phyloP scores from a whole-genome alignment of 1,140 invertebrate species.

The Dinothrombium tinctorium region DNA sequence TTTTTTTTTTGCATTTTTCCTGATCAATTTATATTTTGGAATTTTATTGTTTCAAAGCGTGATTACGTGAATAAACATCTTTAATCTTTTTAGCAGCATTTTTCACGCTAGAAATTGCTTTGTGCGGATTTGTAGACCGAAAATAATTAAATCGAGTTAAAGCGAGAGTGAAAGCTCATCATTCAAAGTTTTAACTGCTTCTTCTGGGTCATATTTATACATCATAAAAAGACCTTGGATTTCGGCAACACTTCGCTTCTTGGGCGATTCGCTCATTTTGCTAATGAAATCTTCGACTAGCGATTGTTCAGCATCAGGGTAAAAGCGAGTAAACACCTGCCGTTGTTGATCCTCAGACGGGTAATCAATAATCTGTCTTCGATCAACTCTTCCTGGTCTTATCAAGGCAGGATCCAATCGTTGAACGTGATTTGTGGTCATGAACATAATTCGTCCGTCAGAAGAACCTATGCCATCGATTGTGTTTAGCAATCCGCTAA shows the following conservation, averaged over 20 bases:
- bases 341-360: constrained; percentile 55
- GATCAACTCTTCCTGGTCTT: constrained; percentile 78
- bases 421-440: constrained; percentile 97
- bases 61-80: too few species aligned
- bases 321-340: constrained; percentile 75
- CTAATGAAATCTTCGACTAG: constrained; percentile 39
- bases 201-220: constrained; percentile 34
- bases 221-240: constrained; percentile 82
- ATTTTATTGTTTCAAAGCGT: too few species aligned
- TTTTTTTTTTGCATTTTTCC: too few species aligned
- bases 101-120: too few species aligned
- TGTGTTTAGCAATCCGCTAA: constrained; percentile 90
- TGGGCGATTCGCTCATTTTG: constrained; percentile 27
- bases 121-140: too few species aligned
- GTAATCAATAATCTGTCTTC: constrained; percentile 75
- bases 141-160: too few species aligned
- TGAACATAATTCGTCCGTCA: constrained; percentile 90
- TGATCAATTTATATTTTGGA: too few species aligned
- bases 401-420: constrained; percentile 88
- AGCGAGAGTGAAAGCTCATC: too few species aligned
- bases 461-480: constrained; percentile 96
- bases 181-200: constrained; percentile 2
- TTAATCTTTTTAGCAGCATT: too few species aligned
- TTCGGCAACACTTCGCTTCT: constrained; percentile 53
- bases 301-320: constrained; percentile 32